Percentiles rank a stretch among this genome's conserved stretches.
These are phyloP conservation scores for Nephotettix cincticeps DNA, from an alignment of 1,140 invertebrate species.

Conservation along the genomic window DNA sequence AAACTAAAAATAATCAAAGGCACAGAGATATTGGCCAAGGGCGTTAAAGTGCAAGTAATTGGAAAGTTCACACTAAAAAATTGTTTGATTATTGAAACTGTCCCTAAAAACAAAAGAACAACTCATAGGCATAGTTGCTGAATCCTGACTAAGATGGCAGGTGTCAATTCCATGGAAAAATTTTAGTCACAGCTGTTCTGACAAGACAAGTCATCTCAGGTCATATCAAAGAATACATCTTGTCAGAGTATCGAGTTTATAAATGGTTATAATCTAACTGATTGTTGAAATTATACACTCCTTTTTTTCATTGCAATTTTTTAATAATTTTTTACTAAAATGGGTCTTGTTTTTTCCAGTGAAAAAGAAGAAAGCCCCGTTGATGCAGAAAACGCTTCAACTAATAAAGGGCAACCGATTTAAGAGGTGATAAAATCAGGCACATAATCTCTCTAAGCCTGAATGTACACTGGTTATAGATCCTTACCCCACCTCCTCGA, in stretches of 20 bases:
- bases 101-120: no score
- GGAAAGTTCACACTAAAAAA: no score
- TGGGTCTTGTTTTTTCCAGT: conserved; percentile 34
- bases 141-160: no score
- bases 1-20: no score
- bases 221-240: neutral
- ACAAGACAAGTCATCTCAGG: neutral
- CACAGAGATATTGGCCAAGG: no score
- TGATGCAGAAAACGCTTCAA: conserved; percentile 43
- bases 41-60: no score
- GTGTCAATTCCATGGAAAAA: neutral
- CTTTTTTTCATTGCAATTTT: no score
- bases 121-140: no score
- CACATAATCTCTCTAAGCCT: neutral
- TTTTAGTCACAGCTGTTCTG: neutral
- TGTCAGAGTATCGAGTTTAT: neutral
- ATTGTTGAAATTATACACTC: no score
- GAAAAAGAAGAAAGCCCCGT: conserved; percentile 44
- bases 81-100: no score
- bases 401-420: conserved; percentile 39
- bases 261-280: no score
- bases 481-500: neutral
- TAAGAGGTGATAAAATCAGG: conserved; percentile 27
- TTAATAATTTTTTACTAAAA: neutral
- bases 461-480: no score